Base-by-base conservation (phyloP, 2,888 invertebrate genomes). In the Cactoblastis cactorum region DNA sequence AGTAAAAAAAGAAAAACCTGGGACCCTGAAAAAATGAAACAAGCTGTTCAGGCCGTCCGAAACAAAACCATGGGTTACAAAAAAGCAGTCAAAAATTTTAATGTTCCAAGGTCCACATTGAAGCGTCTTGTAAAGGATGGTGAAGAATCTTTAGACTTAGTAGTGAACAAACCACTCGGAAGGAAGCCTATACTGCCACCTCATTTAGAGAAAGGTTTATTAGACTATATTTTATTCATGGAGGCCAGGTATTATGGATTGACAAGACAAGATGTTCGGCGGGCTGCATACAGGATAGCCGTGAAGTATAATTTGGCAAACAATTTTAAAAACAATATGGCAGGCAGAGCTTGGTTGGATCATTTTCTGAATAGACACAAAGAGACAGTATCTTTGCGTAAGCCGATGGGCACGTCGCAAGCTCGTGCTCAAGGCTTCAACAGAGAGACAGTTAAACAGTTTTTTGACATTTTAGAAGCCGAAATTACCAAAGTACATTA, bases 361-460 rank as follows among this genome's bases (percentile, higher is more conserved):
- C 9, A n/a, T 8, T 33, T 33, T 33, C 11, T 33, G 6, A 2
- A 2, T 2, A 33, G 33, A 11, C 33, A 33, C 6, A 33, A 33
- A 11, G 6, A 33, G 5, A 4, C 2, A 8, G 5, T 33, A 4
- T 11, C 11, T 2, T 11, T 33, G 33, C 5, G 34, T 5, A 34
- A 34, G 34, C 14, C 34, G 11, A 11, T n/a, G 2, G 33, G 33
- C 5, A 33, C 33, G 2, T 33, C 33, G 11, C 11, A 11, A 6
- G 33, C 33, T 4, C 5, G 33, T 9, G 54, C 53, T 12, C 43
- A 41, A 34, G 58, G 58, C 34, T 60, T 60, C 28, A 54, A 48
- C 15, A 56, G 56, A 33, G 53, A 53, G 55, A 55, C 37, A 47
- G 50, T 60, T 54, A 49, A 58, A 17, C 57, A 56, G 18, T 58